A percentile compares a stretch with the other conserved stretches of the same genome.
These are phyloP conservation scores for Xiphophorus birchmanni DNA, from an alignment of 2,797 vertebrate species.

Conservation along the genomic window DNA sequence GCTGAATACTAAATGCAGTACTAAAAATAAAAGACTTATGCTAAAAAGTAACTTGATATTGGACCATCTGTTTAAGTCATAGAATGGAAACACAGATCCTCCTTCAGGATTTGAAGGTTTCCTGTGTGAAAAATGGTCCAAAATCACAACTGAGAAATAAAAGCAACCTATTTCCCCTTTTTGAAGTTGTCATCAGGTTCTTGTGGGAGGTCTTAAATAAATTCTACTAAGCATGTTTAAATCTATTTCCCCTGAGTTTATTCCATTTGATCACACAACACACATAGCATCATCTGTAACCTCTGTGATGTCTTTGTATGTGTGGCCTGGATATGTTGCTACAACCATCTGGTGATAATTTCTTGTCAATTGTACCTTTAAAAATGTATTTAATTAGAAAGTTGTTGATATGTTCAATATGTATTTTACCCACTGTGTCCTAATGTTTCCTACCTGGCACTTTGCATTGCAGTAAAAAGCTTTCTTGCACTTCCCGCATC, in stretches of 20 bases:
- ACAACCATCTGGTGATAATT: background rate
- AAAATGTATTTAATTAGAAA: background rate
- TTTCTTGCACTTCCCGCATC: constrained; percentile 96
- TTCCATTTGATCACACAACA: background rate
- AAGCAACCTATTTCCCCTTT: background rate
- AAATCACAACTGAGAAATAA: background rate
- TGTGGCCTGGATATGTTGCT: background rate
- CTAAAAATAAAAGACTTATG: no score
- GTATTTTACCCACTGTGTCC: background rate
- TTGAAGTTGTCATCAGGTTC: background rate
- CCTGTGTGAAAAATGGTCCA: background rate
- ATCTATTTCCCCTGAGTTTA: background rate
- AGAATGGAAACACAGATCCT: background rate
- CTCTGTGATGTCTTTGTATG: background rate
- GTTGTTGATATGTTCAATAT: background rate
- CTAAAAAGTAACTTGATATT: background rate
- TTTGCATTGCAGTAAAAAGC: constrained; percentile 93
- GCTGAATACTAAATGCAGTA: no score
- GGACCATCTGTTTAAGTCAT: background rate
- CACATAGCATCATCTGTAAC: background rate
- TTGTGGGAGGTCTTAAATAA: background rate
- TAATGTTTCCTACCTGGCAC: constrained; percentile 88
- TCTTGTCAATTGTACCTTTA: background rate
- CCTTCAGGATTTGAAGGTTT: background rate
- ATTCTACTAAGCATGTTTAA: background rate